Conservation (phyloP, 2,888 invertebrate species). For the Acrobasis repandana region DNA sequence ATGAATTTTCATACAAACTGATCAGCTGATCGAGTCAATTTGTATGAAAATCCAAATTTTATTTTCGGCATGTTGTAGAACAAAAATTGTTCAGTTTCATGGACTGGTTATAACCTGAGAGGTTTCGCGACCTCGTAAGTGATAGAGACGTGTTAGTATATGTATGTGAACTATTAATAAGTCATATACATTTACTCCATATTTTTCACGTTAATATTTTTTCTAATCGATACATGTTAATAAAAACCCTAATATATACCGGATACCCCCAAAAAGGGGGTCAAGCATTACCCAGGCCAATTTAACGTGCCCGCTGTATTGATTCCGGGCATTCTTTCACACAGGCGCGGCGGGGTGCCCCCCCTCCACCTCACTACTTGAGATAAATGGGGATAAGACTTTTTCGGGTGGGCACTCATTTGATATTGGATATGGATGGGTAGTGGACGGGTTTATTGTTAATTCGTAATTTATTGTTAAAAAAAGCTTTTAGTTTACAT, state of each 20-base stretch:
- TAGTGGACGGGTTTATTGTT: conserved; percentile 4
- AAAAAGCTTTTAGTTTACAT: neutral
- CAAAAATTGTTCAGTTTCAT: too few relatives aligned
- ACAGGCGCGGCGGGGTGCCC: conserved; percentile 68
- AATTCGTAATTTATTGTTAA: neutral
- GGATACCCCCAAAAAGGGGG: conserved; percentile 58
- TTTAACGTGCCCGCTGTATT: conserved; percentile 80
- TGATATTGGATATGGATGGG: conserved; percentile 5
- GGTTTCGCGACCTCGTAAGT: too few relatives aligned
- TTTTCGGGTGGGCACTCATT: conserved; percentile 51
- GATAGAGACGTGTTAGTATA: too few relatives aligned
- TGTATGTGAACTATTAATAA: too few relatives aligned
- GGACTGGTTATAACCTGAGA: too few relatives aligned
- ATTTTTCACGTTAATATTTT: neutral
- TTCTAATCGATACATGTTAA: conserved; percentile 7
- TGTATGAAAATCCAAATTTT: too few relatives aligned
- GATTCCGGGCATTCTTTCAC: conserved; percentile 81
- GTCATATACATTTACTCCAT: too few relatives aligned
- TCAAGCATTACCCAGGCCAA: conserved; percentile 63
- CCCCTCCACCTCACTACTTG: conserved; percentile 48
- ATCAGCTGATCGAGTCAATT: too few relatives aligned
- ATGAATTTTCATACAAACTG: too few relatives aligned
- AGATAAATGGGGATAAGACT: conserved; percentile 69
- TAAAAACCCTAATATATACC: conserved; percentile 35
- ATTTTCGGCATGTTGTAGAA: too few relatives aligned